Percentiles rank a stretch among this genome's conserved stretches.
phyloP scores from a whole-genome alignment of 2,888 invertebrate species.

The Phanerotoma sp. region DNA sequence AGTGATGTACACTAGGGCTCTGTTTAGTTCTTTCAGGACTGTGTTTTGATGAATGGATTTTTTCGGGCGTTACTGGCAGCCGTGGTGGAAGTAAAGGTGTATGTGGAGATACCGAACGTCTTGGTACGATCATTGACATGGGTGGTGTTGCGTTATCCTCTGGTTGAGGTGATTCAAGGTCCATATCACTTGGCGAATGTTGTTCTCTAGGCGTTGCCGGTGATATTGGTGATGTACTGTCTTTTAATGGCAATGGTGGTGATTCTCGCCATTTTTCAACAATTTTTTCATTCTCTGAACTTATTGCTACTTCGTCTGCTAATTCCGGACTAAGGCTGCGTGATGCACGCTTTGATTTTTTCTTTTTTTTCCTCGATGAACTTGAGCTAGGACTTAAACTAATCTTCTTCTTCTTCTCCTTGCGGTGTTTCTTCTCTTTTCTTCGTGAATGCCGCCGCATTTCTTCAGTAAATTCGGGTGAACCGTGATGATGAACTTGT shows the following conservation, averaged over 20 bases:
- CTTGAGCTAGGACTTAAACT: conserved; percentile 59
- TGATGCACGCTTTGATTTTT: conserved; percentile 67
- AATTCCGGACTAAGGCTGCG: conserved; percentile 65
- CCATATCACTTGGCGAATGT: conserved; percentile 52
- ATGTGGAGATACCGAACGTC: conserved; percentile 66
- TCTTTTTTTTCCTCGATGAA: conserved; percentile 71
- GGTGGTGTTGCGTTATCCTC: conserved; percentile 40
- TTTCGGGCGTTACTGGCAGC: conserved; percentile 32
- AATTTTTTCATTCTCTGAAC: conserved; percentile 57
- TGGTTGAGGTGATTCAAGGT: conserved; percentile 47
- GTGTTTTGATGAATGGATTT: conserved; percentile 27
- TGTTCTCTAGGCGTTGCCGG: conserved; percentile 61
- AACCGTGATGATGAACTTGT: conserved; percentile 33
- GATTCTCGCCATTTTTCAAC: conserved; percentile 57
- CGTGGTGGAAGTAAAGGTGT: conserved; percentile 67
- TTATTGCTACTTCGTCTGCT: conserved; percentile 42
- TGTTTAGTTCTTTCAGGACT: conserved; percentile 40
- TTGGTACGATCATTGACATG: conserved; percentile 27
- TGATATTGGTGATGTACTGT: conserved; percentile 65
- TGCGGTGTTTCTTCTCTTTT: conserved; percentile 60
- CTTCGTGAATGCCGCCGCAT: conserved; percentile 46
- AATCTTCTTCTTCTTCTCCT: conserved; percentile 74
- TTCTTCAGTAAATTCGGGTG: conserved; percentile 47
- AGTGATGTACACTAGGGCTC: conserved; percentile 37
- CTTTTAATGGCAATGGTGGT: conserved; percentile 58